Conservation (phyloP, 1,140 invertebrate genomes). For the Ceratosolen fusciceps region DNA sequence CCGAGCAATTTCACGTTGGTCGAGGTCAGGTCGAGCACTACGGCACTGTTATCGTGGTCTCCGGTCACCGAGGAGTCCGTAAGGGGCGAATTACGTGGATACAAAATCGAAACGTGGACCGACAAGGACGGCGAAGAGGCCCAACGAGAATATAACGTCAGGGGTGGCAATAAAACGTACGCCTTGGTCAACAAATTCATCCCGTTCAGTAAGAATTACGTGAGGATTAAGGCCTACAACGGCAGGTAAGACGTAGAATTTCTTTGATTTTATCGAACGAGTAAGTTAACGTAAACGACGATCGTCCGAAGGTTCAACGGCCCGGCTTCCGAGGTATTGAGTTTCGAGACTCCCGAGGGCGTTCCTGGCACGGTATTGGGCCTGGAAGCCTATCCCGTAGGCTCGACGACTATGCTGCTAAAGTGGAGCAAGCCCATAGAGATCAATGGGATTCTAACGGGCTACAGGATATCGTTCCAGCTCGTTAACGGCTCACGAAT, state of each 20-base stretch:
- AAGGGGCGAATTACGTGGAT: slow-evolving; percentile 93
- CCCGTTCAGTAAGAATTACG: slow-evolving; percentile 91
- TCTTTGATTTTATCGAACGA: neutral
- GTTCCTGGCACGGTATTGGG: slow-evolving; percentile 89
- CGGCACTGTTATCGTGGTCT: slow-evolving; percentile 87
- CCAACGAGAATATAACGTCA: slow-evolving; percentile 85
- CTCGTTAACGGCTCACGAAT: slow-evolving; percentile 82
- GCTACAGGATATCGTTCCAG: slow-evolving; percentile 93
- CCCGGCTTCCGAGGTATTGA: slow-evolving; percentile 86
- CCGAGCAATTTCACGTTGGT: slow-evolving; percentile 88
- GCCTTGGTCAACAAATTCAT: slow-evolving; percentile 88
- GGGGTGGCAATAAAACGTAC: slow-evolving; percentile 78
- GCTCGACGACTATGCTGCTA: slow-evolving; percentile 89
- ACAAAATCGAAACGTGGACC: slow-evolving; percentile 96
- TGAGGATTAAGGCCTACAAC: slow-evolving; percentile 92
- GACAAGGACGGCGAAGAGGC: slow-evolving; percentile 83
- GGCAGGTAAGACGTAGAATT: slow-evolving; percentile 72
- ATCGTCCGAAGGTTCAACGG: slow-evolving; percentile 79
- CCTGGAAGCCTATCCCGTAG: slow-evolving; percentile 87
- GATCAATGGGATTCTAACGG: slow-evolving; percentile 92
- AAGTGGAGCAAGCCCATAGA: slow-evolving; percentile 94
- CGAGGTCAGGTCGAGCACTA: slow-evolving; percentile 80
- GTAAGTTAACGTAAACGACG: neutral
- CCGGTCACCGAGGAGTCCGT: slow-evolving; percentile 83
- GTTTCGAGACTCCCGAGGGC: slow-evolving; percentile 93